Percentiles rank a stretch among this genome's conserved stretches.
Conservation (phyloP, 1,140 invertebrate genomes). For the Nasonia longicornis region DNA sequence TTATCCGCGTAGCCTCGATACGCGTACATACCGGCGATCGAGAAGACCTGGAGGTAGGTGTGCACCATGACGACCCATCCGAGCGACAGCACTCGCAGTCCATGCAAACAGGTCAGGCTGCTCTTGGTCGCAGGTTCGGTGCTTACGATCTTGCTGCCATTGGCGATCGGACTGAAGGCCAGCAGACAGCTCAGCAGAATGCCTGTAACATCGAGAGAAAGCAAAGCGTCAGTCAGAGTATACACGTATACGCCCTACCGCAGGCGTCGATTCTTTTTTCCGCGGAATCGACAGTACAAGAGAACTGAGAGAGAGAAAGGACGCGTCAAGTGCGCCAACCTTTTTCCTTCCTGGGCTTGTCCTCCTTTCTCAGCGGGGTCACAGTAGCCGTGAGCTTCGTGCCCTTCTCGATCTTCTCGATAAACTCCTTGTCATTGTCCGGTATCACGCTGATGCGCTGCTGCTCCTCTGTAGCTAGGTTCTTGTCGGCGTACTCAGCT, state of each 20-base stretch:
- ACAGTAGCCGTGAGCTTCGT: slow-evolving; percentile 39
- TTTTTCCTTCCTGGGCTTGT: slow-evolving; percentile 48
- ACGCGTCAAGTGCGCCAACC: slow-evolving; percentile 43
- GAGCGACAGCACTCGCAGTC: slow-evolving; percentile 85
- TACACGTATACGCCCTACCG: no score
- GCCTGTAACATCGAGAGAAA: slow-evolving; percentile 60
- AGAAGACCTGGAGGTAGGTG: slow-evolving; percentile 85
- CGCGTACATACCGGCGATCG: slow-evolving; percentile 75
- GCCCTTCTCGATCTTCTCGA: slow-evolving; percentile 59
- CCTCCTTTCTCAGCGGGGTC: slow-evolving; percentile 38
- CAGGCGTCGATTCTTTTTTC: neutral
- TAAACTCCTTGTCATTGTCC: slow-evolving; percentile 62
- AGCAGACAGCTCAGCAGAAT: slow-evolving; percentile 72
- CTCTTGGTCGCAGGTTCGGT: slow-evolving; percentile 72
- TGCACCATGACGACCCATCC: slow-evolving; percentile 95
- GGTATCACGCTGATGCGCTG: slow-evolving; percentile 46
- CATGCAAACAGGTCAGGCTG: slow-evolving; percentile 83
- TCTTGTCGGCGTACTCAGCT: slow-evolving; percentile 61
- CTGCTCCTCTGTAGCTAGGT: slow-evolving; percentile 56
- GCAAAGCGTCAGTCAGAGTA: neutral
- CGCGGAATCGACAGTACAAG: slow-evolving; percentile 20
- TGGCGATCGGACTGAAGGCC: slow-evolving; percentile 74
- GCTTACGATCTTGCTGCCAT: slow-evolving; percentile 74
- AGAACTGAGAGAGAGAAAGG: slow-evolving; percentile 50
- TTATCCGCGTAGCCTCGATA: neutral